These are phyloP conservation scores for Ectropis crepuscularia DNA, from an alignment of 2,888 invertebrate species.

Conservation along the genomic window DNA sequence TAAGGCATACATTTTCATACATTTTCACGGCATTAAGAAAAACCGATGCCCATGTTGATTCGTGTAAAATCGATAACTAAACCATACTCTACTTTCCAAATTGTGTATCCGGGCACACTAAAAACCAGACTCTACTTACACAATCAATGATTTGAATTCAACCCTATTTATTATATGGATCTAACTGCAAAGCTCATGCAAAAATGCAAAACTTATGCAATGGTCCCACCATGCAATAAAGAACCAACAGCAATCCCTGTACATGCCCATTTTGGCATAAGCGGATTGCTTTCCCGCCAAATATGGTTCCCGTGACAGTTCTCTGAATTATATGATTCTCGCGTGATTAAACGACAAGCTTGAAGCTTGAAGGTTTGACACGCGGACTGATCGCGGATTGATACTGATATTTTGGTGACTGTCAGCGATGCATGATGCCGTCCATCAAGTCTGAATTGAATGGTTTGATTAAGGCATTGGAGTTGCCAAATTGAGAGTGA, in stretches of 20 bases:
- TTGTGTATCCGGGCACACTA: too few relatives aligned
- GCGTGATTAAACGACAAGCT: slow-evolving; percentile 79
- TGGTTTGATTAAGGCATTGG: slow-evolving; percentile 69
- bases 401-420: slow-evolving; percentile 61
- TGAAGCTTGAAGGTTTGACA: slow-evolving; percentile 74
- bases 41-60: too few relatives aligned
- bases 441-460: slow-evolving; percentile 59
- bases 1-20: too few relatives aligned
- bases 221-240: slow-evolving; percentile 65
- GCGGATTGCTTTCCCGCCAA: slow-evolving; percentile 84
- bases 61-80: too few relatives aligned
- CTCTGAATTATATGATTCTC: slow-evolving; percentile 66
- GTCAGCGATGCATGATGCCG: slow-evolving; percentile 62
- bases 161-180: not conserved
- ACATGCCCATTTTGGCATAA: slow-evolving; percentile 74
- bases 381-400: slow-evolving; percentile 62
- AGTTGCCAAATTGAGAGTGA: slow-evolving; percentile 65
- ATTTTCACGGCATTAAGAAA: too few relatives aligned
- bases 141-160: too few relatives aligned
- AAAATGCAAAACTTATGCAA: slow-evolving; percentile 67
- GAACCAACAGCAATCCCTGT: slow-evolving; percentile 70
- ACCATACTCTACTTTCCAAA: too few relatives aligned
- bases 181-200: slow-evolving; percentile 36
- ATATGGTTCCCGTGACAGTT: slow-evolving; percentile 80
- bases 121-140: too few relatives aligned